Evolutionary conservation across 2,797 vertebrate species (phyloP).

Genomic region (Myripristis murdjan): DNA sequence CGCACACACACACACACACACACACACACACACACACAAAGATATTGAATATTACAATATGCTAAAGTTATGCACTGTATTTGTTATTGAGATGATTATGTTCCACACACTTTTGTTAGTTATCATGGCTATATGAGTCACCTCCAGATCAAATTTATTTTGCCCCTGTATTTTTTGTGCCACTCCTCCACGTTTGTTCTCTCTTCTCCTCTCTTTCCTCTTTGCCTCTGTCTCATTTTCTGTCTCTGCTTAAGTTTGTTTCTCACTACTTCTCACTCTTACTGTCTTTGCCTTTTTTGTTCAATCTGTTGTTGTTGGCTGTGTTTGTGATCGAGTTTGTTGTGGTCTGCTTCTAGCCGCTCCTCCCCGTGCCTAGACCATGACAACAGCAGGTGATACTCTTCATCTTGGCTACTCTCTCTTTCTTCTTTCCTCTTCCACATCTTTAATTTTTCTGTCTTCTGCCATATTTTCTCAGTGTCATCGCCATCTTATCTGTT

Average conservation of each 20-base stretch:
- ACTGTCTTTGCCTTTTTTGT: constrained; percentile 58
- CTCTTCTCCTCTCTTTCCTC: constrained; percentile 12
- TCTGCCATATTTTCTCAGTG: constrained; percentile 4
- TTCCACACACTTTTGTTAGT: constrained; percentile 22
- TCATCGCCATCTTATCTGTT: constrained; percentile 26
- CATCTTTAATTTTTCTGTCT: constrained; percentile 17
- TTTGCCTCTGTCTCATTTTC: constrained; percentile 51
- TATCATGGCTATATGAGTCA: constrained; percentile 33
- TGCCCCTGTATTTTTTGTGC: constrained; percentile 27
- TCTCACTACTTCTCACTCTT: constrained; percentile 57
- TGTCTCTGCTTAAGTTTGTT: constrained; percentile 50
- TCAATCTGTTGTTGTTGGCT: constrained; percentile 68
- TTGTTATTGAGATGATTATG: constrained; percentile 13
- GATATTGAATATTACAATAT: too few relatives aligned
- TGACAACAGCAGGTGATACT: constrained; percentile 99
- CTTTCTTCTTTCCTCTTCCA: constrained; percentile 31
- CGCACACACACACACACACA: constrained; percentile 6
- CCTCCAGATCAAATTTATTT: constrained; percentile 36
- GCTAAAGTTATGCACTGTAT: neutral
- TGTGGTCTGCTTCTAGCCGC: constrained; percentile 94
- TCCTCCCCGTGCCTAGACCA: constrained; percentile 97
- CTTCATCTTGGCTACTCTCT: constrained; percentile 81
- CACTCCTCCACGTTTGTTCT: constrained; percentile 40
- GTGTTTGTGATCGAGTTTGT: constrained; percentile 82
- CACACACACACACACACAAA: constrained; percentile 38